A percentile compares a stretch with the other conserved stretches of the same genome.
Conservation (phyloP, 2,888 invertebrate species). For the Perizoma affinitatum region DNA sequence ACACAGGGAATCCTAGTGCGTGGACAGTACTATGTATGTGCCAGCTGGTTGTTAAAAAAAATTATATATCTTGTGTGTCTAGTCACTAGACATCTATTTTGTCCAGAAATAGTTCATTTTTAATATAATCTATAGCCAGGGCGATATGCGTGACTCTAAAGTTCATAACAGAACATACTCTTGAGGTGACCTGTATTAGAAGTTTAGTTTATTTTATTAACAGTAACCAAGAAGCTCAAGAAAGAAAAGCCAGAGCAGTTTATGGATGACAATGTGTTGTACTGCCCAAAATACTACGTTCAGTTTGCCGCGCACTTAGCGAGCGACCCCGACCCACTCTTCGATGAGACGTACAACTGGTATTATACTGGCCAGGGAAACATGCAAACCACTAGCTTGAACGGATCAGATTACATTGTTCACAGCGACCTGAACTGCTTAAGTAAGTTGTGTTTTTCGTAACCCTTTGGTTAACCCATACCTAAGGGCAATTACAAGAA, state of each 20-base stretch:
- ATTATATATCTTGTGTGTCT: no score
- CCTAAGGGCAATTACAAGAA: no score
- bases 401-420: conserved; percentile 63
- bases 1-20: no score
- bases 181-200: neutral
- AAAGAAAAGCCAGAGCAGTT: conserved; percentile 43
- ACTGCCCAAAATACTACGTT: conserved; percentile 64
- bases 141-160: no score
- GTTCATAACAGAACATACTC: no score
- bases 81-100: no score
- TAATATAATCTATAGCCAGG: no score
- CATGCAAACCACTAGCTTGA: conserved; percentile 55
- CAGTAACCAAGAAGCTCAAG: conserved; percentile 6
- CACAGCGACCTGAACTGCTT: conserved; percentile 65
- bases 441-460: conserved; percentile 60
- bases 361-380: conserved; percentile 76
- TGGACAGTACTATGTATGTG: no score
- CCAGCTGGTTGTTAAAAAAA: no score
- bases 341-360: conserved; percentile 72
- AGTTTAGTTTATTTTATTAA: neutral
- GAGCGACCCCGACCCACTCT: conserved; percentile 68
- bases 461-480: no score
- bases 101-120: no score
- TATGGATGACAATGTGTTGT: conserved; percentile 64
- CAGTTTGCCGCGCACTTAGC: conserved; percentile 65